Evolutionary conservation across 2,113 vertebrate species (phyloP).

Genomic region (Amia ocellicauda): DNA sequence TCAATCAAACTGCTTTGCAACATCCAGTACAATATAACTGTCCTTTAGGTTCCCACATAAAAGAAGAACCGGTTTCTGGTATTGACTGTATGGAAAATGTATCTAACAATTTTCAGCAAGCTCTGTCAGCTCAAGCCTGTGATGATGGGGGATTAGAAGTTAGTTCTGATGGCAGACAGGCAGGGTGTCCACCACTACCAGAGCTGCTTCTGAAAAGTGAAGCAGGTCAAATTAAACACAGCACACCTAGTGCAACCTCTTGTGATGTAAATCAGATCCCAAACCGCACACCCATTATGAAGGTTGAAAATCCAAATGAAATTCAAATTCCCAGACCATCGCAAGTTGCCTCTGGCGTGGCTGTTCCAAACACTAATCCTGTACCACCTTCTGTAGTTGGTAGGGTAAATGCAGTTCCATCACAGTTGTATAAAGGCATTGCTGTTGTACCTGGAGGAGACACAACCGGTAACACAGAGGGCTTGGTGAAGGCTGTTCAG

Average conservation of each 20-base stretch:
- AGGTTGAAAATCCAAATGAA: slow-evolving; percentile 20
- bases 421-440: slow-evolving; percentile 29
- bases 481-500: slow-evolving; percentile 55
- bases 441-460: slow-evolving; percentile 24
- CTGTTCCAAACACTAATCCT: slow-evolving; percentile 38
- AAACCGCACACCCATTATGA: slow-evolving; percentile 24
- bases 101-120: too few species aligned
- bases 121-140: too few species aligned
- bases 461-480: slow-evolving; percentile 45
- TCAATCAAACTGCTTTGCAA: too few species aligned
- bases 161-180: slow-evolving; percentile 22
- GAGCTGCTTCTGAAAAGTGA: slow-evolving; percentile 29
- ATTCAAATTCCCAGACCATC: background rate
- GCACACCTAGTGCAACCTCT: too few species aligned
- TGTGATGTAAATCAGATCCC: slow-evolving; percentile 18
- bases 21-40: too few species aligned
- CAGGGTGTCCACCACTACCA: slow-evolving; percentile 23
- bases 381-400: slow-evolving; percentile 31
- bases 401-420: slow-evolving; percentile 19
- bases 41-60: too few species aligned
- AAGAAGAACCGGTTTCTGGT: too few species aligned
- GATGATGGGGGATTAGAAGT: slow-evolving; percentile 22
- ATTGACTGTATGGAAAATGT: too few species aligned
- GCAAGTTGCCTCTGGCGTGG: slow-evolving; percentile 39
- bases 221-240: background rate